Evolutionary conservation across 1,140 invertebrate genomes (phyloP).

Genomic region (Diorhabda elongata): DNA sequence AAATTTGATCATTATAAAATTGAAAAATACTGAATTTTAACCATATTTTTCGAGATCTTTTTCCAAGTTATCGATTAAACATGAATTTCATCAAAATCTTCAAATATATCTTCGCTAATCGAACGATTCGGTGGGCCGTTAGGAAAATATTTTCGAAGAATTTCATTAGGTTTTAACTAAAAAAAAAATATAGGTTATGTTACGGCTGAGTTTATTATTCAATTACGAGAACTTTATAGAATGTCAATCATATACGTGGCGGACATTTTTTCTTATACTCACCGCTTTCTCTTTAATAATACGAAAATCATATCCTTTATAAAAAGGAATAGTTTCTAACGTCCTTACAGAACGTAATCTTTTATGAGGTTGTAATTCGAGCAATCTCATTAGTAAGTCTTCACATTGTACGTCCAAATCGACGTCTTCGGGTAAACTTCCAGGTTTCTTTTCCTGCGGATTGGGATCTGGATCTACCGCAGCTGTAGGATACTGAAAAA

Average conservation of each 20-base stretch:
- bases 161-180: conserved; percentile 12
- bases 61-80: background rate
- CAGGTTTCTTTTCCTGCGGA: conserved; percentile 21
- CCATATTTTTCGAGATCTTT: no score
- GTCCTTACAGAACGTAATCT: conserved; percentile 49
- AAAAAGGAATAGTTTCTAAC: conserved; percentile 51
- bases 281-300: conserved; percentile 41
- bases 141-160: conserved; percentile 11
- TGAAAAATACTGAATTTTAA: no score
- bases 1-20: no score
- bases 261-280: background rate
- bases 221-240: background rate
- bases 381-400: conserved; percentile 48
- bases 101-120: background rate
- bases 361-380: conserved; percentile 46
- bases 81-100: conserved; percentile 6
- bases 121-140: background rate
- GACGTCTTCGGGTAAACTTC: conserved; percentile 32
- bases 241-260: no score
- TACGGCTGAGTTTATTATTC: no score
- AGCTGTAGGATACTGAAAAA: conserved; percentile 27
- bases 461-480: conserved; percentile 15
- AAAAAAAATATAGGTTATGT: background rate
- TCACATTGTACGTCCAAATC: conserved; percentile 40
- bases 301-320: conserved; percentile 50